Evolutionary conservation across 2,113 vertebrate species (phyloP).

Genomic region (Thunnus maccoyii): DNA sequence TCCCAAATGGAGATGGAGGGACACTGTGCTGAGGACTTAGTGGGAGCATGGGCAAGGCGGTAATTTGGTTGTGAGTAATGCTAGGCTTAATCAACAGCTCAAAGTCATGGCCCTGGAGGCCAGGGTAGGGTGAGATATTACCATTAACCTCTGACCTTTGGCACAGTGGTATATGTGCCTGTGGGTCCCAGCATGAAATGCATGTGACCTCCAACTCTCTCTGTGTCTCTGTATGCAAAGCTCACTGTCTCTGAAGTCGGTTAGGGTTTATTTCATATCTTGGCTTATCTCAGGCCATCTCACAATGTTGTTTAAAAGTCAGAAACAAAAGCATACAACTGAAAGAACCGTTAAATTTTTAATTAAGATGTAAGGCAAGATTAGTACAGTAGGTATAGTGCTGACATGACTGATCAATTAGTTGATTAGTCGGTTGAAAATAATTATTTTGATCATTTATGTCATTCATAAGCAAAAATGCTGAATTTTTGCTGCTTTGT

Average conservation of each 20-base stretch:
- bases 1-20: conserved; percentile 65
- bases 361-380: background rate
- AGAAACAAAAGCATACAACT: conserved; percentile 1
- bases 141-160: conserved; percentile 81
- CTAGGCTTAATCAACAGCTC: conserved; percentile 75
- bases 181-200: conserved; percentile 71
- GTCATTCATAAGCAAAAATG: background rate
- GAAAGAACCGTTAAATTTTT: conserved; percentile 4
- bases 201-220: conserved; percentile 60
- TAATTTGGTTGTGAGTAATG: conserved; percentile 86
- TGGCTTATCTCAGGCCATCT: conserved; percentile 39
- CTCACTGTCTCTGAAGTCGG: conserved; percentile 36
- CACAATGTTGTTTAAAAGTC: conserved; percentile 35
- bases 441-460: background rate
- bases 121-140: conserved; percentile 72
- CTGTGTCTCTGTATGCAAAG: conserved; percentile 40
- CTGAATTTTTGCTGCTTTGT: background rate
- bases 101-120: conserved; percentile 78
- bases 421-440: background rate
- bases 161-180: conserved; percentile 66
- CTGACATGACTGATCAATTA: background rate
- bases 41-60: conserved; percentile 52
- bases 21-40: conserved; percentile 60
- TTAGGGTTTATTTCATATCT: conserved; percentile 2
- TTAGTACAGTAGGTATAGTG: background rate